Evolutionary conservation across 2,113 vertebrate species (phyloP).

Genomic region (Sorex fumeus): DNA sequence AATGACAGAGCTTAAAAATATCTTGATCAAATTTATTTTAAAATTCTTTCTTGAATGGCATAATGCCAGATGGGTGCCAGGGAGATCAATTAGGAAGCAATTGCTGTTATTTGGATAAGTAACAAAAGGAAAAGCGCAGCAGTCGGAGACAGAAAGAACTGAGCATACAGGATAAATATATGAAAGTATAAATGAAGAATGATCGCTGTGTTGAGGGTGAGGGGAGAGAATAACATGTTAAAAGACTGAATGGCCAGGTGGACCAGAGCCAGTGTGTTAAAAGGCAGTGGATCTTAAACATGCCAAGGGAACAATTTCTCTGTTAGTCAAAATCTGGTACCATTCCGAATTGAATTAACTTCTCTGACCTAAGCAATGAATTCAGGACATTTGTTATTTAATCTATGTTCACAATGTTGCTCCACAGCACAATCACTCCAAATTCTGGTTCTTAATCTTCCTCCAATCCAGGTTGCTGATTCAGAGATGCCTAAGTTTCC

Average conservation of each 20-base stretch:
- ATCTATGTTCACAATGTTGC: not conserved
- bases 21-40: constrained; percentile 7
- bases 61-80: constrained; percentile 6
- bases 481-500: not conserved
- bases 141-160: constrained; percentile 46
- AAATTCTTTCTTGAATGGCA: constrained; percentile 28
- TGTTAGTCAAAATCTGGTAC: constrained; percentile 42
- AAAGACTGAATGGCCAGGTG: constrained; percentile 33
- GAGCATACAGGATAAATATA: constrained; percentile 28
- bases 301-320: constrained; percentile 34
- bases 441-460: constrained; percentile 14
- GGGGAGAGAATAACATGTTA: not conserved
- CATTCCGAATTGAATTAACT: constrained; percentile 49
- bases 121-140: not conserved
- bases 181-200: constrained; percentile 22
- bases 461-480: constrained; percentile 2
- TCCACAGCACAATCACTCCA: not conserved
- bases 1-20: constrained; percentile 19
- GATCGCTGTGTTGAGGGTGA: not conserved
- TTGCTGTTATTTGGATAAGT: not conserved
- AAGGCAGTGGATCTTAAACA: constrained; percentile 17
- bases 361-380: not conserved
- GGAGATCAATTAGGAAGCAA: not conserved
- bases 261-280: constrained; percentile 1
- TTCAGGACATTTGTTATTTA: constrained; percentile 25